Evolutionary conservation across 2,797 vertebrate genomes (phyloP), one percentile per base, ranked within the genome.

Genomic region (Artibeus lituratus): DNA sequence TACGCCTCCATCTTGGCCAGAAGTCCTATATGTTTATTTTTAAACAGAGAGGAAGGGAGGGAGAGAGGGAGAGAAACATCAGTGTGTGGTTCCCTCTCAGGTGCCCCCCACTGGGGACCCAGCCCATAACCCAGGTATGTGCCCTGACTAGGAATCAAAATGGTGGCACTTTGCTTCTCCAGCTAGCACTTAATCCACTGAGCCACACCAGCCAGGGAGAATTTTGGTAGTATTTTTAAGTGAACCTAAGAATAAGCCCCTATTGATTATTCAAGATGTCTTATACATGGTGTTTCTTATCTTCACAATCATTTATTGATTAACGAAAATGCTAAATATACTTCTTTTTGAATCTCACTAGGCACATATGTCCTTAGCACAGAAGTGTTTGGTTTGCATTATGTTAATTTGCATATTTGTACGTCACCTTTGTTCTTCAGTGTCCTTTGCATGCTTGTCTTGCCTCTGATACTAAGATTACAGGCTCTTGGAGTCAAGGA

Each of bases 221-320:
- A 80, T 95, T 97, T 94, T 93, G 35, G 72, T 89, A 53, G 16
- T 65, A 35, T 87, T 96, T 95, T 84, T 49, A 97, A 94, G 81
- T 67, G 37, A 51, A 76, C 24, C n/a, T 93, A 92, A 87, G 44
- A 84, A 16, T 69, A 59, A 86, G 47, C 81, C 10, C 84, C 9
- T 83, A 0, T 65, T 87, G 87, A 74, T 96, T 87, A 88, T 78
- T 39, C 12, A 59, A 35, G 37, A 55, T 93, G 26, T 59, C 29
- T 83, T 89, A 62, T 11, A 44, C 9, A 59, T 97, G 39, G 39
- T 84, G 15, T 80, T 95, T 88, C 82, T 94, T 94, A 67, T 90
- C 72, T 53, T 83, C 57, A 70, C 67, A 92, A 15, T 93, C 74
- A 65, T 81, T 91, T 94, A 65, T 86, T 90, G 94, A 83, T 62